Evolutionary conservation across 2,888 invertebrate genomes (phyloP).

Genomic region (Machimus atricapillus): DNA sequence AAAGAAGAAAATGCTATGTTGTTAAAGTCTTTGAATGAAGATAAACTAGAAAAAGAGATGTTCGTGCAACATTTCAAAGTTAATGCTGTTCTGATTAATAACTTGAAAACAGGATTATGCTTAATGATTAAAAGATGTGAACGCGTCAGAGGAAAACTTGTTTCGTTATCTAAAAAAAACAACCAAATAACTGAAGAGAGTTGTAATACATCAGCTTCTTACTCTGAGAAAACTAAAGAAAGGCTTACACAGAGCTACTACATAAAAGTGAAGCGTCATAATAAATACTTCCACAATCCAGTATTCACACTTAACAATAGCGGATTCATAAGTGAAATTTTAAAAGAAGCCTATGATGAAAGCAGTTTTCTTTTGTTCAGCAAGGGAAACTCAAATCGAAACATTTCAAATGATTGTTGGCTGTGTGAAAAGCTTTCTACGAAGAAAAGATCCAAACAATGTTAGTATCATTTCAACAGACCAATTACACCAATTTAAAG

Average conservation of each 20-base stretch:
- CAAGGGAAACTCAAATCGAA: not conserved
- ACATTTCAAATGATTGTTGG: not conserved
- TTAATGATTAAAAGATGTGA: not conserved
- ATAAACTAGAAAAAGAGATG: not conserved
- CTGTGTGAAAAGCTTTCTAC: not conserved
- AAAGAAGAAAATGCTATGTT: not conserved
- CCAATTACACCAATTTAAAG: not conserved
- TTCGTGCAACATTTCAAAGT: not conserved
- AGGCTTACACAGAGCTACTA: not conserved
- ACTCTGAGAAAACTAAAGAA: not conserved
- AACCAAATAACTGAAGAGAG: not conserved
- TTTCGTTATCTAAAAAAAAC: not conserved
- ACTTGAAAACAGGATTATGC: not conserved
- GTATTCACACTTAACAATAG: not conserved
- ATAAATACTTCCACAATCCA: not conserved
- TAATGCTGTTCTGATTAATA: not conserved
- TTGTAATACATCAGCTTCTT: not conserved
- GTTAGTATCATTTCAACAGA: conserved; percentile 6
- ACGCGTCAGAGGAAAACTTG: not conserved
- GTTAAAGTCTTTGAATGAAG: not conserved
- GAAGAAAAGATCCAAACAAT: not conserved
- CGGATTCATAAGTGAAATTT: not conserved
- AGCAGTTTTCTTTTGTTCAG: not conserved
- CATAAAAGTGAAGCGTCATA: not conserved
- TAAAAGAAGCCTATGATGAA: not conserved